A percentile compares a stretch with the other conserved stretches of the same genome.
phyloP scores from a whole-genome alignment of 1,140 invertebrate species.

The Yoshiicerus persimilis region DNA sequence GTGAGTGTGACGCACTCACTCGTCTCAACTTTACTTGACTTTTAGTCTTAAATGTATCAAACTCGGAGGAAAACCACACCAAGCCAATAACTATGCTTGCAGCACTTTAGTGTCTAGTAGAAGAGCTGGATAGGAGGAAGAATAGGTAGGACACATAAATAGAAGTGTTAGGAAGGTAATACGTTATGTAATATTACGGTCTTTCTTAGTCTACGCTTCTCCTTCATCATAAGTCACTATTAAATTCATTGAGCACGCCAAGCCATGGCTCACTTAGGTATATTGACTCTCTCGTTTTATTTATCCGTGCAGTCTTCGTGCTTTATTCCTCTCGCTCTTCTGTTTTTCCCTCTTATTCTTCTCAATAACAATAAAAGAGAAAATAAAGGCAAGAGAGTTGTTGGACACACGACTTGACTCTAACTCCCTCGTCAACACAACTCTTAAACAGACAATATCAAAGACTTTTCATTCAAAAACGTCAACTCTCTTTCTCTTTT shows the following conservation, averaged over 20 bases:
- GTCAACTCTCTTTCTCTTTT: neutral
- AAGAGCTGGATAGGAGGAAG: too few species aligned
- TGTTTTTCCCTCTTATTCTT: neutral
- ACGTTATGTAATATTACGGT: neutral
- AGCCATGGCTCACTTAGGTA: neutral
- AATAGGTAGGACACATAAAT: neutral
- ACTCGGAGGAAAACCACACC: neutral
- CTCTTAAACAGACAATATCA: neutral
- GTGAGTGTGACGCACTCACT: neutral
- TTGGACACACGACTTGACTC: neutral
- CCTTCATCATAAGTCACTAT: neutral
- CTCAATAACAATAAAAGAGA: neutral
- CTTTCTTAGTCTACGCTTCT: neutral
- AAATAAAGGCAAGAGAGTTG: neutral
- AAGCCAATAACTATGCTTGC: neutral
- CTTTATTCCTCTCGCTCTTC: neutral
- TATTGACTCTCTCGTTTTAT: neutral
- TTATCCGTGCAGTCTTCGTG: neutral
- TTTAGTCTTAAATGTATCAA: conserved; percentile 8
- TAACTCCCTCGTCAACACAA: neutral
- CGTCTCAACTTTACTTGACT: conserved; percentile 2
- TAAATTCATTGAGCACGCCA: neutral
- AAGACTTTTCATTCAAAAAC: neutral
- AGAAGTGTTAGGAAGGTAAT: neutral
- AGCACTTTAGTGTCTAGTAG: too few species aligned